These are phyloP conservation scores for Pseudochirops corinnae DNA, from an alignment of 2,797 vertebrate species.

Conservation along the genomic window DNA sequence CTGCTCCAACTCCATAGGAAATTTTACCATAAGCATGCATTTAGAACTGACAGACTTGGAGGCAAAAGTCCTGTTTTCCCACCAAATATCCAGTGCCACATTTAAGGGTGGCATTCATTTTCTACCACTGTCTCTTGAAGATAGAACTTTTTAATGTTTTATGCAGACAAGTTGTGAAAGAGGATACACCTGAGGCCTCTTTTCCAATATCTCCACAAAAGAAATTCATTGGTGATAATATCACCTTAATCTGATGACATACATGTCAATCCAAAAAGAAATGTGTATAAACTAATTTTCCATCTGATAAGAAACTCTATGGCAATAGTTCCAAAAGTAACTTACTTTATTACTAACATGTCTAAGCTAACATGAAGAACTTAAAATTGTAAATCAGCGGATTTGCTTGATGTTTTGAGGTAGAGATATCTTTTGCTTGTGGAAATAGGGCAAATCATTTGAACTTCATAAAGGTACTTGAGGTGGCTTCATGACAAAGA, in stretches of 20 bases:
- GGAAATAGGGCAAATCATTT: neutral
- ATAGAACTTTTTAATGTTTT: conserved; percentile 22
- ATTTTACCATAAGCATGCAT: neutral
- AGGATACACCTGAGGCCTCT: neutral
- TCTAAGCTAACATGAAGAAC: neutral
- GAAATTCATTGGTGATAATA: conserved; percentile 40
- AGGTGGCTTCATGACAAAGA: neutral
- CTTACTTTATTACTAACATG: neutral
- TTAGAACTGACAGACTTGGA: neutral
- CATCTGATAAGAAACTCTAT: neutral
- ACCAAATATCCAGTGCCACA: neutral
- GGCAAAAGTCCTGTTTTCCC: neutral
- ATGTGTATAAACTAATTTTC: neutral
- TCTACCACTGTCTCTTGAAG: neutral
- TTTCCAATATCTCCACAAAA: conserved; percentile 3
- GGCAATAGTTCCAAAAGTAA: neutral
- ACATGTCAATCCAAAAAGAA: neutral
- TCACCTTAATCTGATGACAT: conserved; percentile 33
- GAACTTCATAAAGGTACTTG: conserved; percentile 5
- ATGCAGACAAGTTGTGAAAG: conserved; percentile 44
- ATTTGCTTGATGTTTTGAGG: neutral
- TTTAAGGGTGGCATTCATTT: neutral
- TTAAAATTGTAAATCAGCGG: neutral
- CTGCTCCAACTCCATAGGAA: neutral
- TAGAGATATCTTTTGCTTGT: neutral